Base-by-base conservation (phyloP, 2,797 vertebrate genomes). In the Tenualosa thibaudeaui region DNA sequence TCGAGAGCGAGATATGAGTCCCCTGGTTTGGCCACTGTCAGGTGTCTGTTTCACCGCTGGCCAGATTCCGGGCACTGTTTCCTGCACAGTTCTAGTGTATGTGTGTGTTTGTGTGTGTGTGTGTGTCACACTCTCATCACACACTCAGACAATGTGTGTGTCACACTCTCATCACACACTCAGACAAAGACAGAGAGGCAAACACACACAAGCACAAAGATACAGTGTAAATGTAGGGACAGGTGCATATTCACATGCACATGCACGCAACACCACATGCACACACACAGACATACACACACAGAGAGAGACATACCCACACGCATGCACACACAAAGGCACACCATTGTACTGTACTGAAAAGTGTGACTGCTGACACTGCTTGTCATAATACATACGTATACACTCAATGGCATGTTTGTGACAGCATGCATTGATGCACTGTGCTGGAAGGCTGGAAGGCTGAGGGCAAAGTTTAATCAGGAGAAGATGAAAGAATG, bases 401-500 rank as follows among this genome's bases (percentile, higher is more conserved):
- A 10, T 43, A 19, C 15, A 43, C 71, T 46, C 15, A 78, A 78
- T 9, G 1, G 9, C 22, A 46, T 40, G 15, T 40, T 19, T 19
- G 40, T 19, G 71, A 46, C 71, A 78, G 71, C 37, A 19, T 19
- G 71, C 40, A 5, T 17, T 40, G 19, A 19, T 43, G 37, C 71
- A 6, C 15, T 43, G 17, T 78, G 31, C 12, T 31, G 26, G 71
- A 19, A 46, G 71, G 46, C 6, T 46, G 40, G 40, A 56, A 22
- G 37, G 19, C 40, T 46, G 10, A 9, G 50, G 50, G 46, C 7
- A 37, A 12, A 10, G 71, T 17, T 46, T 78, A 43, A 43, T 78
- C 71, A 78, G 71, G 71, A 17, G 6, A 43, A 78, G 37, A 78
- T 78, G 71, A 78, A 78, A 78, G 71, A 40, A 78, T 78, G 71